phyloP scores from a whole-genome alignment of 1,140 invertebrate genomes.

The Lanistes nyassanus region DNA sequence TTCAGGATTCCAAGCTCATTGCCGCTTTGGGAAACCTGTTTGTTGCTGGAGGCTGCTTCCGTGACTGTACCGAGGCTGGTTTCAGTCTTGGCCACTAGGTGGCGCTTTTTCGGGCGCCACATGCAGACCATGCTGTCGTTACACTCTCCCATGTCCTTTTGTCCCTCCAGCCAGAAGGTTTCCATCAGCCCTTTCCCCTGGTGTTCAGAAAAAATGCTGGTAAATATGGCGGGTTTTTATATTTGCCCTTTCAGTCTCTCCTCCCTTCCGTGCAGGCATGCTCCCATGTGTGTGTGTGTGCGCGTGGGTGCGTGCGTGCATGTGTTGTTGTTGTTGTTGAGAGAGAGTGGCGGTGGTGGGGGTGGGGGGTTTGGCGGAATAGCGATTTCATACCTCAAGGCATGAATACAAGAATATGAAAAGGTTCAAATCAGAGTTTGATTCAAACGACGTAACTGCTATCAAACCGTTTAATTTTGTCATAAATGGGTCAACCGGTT shows the following conservation, averaged over 20 bases:
- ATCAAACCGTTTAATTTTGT: no score
- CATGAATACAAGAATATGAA: no score
- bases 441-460: no score
- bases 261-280: neutral
- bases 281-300: neutral
- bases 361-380: no score
- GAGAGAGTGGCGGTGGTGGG: no score
- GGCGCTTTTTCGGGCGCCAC: conserved; percentile 35
- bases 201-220: conserved; percentile 1
- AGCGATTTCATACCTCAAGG: no score
- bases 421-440: no score
- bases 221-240: neutral
- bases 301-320: conserved; percentile 4
- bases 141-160: conserved; percentile 42
- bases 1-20: no score
- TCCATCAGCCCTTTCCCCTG: conserved; percentile 51
- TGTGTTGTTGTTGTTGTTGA: neutral
- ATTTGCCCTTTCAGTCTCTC: neutral
- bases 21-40: no score
- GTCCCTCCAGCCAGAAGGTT: conserved; percentile 46
- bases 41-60: no score
- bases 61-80: no score
- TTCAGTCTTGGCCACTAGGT: neutral
- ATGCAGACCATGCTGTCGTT: conserved; percentile 55
- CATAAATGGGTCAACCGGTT: no score